A percentile compares a stretch with the other conserved stretches of the same genome.
phyloP scores from a whole-genome alignment of 2,888 invertebrate species.

The Dendrolimus houi region DNA sequence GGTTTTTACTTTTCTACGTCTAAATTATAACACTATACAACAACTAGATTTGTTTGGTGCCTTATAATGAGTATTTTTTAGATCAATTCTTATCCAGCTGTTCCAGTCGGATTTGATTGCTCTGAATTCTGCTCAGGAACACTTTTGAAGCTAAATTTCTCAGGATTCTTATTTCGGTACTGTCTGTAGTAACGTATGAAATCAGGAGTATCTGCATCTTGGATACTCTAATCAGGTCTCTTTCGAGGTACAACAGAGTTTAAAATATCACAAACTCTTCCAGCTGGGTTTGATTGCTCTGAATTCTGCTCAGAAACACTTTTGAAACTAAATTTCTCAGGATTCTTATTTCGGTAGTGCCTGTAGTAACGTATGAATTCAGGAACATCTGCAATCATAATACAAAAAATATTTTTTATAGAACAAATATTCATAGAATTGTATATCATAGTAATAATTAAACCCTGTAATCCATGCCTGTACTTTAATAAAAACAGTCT shows the following conservation, averaged over 20 bases:
- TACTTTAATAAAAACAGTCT: too few relatives aligned
- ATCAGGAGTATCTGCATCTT: constrained; percentile 18
- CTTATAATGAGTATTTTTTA: too few relatives aligned
- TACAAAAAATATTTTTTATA: not conserved
- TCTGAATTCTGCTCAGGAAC: constrained; percentile 5
- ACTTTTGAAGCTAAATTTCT: constrained; percentile 15
- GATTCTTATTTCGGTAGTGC: constrained; percentile 22
- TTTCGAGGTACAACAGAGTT: constrained; percentile 24
- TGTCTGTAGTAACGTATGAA: constrained; percentile 30
- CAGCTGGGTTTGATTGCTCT: constrained; percentile 20
- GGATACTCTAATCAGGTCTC: constrained; percentile 1
- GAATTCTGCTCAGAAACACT: constrained; percentile 6
- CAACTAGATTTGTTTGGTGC: too few relatives aligned
- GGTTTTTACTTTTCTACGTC: too few relatives aligned
- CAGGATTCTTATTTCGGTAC: constrained; percentile 25
- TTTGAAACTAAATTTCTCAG: constrained; percentile 21
- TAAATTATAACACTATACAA: too few relatives aligned
- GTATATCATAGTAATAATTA: too few relatives aligned
- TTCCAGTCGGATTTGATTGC: constrained; percentile 21
- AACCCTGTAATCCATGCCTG: too few relatives aligned
- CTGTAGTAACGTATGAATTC: constrained; percentile 31
- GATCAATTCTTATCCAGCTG: constrained; percentile 17
- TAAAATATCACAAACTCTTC: constrained; percentile 30
- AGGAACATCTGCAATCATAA: constrained; percentile 16
- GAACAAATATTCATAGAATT: not conserved